Evolutionary conservation across 2,888 invertebrate species (phyloP).

Genomic region (Plagiodera versicolora): DNA sequence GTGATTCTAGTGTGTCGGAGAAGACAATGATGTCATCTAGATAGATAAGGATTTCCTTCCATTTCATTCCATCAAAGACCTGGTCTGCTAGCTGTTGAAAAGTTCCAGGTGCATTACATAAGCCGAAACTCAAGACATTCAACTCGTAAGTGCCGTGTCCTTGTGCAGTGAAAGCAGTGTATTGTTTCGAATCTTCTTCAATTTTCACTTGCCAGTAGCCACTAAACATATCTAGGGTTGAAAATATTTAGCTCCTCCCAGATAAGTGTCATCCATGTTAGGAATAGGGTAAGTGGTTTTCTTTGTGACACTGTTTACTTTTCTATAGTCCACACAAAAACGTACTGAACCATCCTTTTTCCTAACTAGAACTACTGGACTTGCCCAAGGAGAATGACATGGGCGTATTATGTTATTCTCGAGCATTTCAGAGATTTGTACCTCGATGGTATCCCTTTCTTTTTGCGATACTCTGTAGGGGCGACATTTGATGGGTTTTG

Average conservation of each 20-base stretch:
- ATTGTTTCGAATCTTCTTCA: slow-evolving; percentile 23
- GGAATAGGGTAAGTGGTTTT: slow-evolving; percentile 33
- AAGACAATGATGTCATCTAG: slow-evolving; percentile 35
- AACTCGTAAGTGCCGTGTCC: slow-evolving; percentile 34
- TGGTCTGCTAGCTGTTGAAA: slow-evolving; percentile 32
- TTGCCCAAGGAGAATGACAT: slow-evolving; percentile 21
- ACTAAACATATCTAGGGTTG: slow-evolving; percentile 32
- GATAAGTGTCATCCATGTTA: slow-evolving; percentile 33
- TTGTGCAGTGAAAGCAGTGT: slow-evolving; percentile 33
- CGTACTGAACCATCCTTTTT: slow-evolving; percentile 22
- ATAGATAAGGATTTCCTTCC: slow-evolving; percentile 32
- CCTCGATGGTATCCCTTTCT: slow-evolving; percentile 24
- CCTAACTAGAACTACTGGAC: slow-evolving; percentile 23
- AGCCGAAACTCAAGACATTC: slow-evolving; percentile 34
- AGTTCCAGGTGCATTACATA: slow-evolving; percentile 34
- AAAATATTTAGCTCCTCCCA: slow-evolving; percentile 28
- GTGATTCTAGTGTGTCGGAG: slow-evolving; percentile 26
- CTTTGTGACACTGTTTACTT: slow-evolving; percentile 28
- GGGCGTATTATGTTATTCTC: slow-evolving; percentile 24
- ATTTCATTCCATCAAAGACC: slow-evolving; percentile 32
- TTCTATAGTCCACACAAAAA: slow-evolving; percentile 30
- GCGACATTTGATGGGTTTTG: slow-evolving; percentile 23
- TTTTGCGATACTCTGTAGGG: slow-evolving; percentile 31
- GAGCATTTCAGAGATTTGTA: slow-evolving; percentile 30
- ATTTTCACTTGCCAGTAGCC: slow-evolving; percentile 34